Evolutionary conservation across 2,113 vertebrate species (phyloP).

Genomic region (Odocoileus virginianus): DNA sequence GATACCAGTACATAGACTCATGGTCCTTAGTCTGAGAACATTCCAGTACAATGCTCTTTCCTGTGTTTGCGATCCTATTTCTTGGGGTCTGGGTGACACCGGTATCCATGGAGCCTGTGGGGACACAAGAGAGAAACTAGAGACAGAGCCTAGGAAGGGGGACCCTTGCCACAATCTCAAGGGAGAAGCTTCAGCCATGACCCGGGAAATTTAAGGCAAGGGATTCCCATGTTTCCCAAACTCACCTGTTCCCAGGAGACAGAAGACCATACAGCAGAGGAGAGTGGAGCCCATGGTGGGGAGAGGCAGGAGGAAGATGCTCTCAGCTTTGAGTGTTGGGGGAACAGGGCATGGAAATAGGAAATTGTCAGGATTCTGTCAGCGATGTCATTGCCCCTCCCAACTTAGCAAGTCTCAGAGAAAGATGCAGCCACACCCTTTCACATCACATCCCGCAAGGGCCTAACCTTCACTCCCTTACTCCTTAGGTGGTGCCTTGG

Average conservation of each 20-base stretch:
- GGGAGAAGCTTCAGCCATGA: background rate
- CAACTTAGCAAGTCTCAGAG: background rate
- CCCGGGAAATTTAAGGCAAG: background rate
- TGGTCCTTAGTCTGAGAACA: background rate
- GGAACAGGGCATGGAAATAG: background rate
- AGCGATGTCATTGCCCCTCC: background rate
- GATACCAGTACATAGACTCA: background rate
- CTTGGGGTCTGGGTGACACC: conserved; percentile 25
- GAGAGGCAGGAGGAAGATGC: fast-evolving
- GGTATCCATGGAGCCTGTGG: background rate
- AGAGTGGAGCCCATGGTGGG: background rate
- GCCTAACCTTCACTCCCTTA: too few species aligned
- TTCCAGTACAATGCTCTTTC: background rate
- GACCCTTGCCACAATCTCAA: background rate
- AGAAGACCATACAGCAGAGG: background rate
- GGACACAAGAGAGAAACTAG: background rate
- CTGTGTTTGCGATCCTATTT: background rate
- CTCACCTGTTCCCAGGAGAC: conserved; percentile 7
- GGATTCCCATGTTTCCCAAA: background rate
- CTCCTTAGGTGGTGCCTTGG: background rate
- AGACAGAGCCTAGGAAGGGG: background rate
- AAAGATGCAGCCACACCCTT: background rate
- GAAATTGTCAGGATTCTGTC: background rate
- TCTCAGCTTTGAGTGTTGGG: background rate
- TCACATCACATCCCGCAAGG: background rate